These are phyloP conservation scores for Strix uralensis DNA, from an alignment of 2,113 vertebrate species.

Conservation along the genomic window DNA sequence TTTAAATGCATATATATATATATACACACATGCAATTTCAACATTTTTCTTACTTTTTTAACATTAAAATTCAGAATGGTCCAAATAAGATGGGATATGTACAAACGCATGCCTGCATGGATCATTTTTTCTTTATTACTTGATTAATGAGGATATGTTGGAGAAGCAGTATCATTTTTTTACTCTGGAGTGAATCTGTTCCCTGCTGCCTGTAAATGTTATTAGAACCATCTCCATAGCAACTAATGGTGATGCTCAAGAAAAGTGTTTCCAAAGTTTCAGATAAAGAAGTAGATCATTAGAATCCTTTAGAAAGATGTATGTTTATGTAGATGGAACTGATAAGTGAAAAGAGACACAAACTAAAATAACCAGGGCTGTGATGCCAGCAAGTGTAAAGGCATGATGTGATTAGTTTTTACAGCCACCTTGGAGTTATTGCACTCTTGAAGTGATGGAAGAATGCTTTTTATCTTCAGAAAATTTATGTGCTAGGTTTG, in stretches of 20 bases:
- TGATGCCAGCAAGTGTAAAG: not conserved
- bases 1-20: not conserved
- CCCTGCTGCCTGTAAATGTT: not conserved
- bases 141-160: not conserved
- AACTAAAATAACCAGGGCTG: not conserved
- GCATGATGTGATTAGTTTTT: not conserved
- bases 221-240: constrained; percentile 30
- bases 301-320: not conserved
- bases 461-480: not conserved
- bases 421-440: not conserved
- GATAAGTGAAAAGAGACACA: not conserved
- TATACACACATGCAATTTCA: not conserved
- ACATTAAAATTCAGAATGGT: not conserved
- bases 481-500: not conserved
- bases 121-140: not conserved
- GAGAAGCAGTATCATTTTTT: not conserved
- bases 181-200: not conserved
- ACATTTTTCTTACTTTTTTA: not conserved
- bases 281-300: not conserved
- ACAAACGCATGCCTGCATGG: not conserved
- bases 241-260: constrained; percentile 39
- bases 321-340: not conserved
- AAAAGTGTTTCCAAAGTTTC: constrained; percentile 5
- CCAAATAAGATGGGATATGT: not conserved
- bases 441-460: not conserved